phyloP scores from a whole-genome alignment of 2,888 invertebrate species.

The Diabrotica balteata region DNA sequence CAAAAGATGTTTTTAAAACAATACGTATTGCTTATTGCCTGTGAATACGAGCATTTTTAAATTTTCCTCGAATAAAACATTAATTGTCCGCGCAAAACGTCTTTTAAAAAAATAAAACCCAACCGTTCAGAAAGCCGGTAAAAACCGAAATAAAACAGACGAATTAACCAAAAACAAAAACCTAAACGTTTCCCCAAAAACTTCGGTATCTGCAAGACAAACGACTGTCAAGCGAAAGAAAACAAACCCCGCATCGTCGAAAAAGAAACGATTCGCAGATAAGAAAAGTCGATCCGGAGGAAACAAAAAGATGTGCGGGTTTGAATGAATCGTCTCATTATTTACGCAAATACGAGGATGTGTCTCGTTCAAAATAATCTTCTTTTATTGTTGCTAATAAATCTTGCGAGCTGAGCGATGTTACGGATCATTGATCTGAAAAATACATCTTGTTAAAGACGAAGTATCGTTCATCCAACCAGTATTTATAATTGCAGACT shows the following conservation, averaged over 20 bases:
- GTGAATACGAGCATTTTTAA: no score
- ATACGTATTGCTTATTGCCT: no score
- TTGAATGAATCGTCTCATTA: conserved; percentile 50
- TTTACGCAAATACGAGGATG: conserved; percentile 50
- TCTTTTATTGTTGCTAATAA: conserved; percentile 33
- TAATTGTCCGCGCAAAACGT: no score
- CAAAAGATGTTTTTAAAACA: no score
- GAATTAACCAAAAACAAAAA: no score
- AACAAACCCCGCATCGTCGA: conserved; percentile 48
- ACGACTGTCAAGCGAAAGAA: conserved; percentile 51
- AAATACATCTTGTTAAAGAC: neutral
- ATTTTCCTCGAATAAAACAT: no score
- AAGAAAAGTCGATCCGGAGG: conserved; percentile 42
- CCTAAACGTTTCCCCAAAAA: conserved; percentile 14
- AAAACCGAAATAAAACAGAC: neutral
- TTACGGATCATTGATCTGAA: conserved; percentile 17
- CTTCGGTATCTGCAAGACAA: conserved; percentile 46
- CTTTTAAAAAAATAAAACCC: no score
- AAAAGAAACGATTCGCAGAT: conserved; percentile 48
- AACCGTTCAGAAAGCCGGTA: no score
- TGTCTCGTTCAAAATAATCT: conserved; percentile 40
- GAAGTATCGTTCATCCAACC: no score
- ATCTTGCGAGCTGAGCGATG: conserved; percentile 8
- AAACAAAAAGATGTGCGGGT: conserved; percentile 47
- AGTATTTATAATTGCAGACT: neutral